These are phyloP conservation scores for Netelia melanura DNA, from an alignment of 2,888 invertebrate genomes.

Conservation along the genomic window DNA sequence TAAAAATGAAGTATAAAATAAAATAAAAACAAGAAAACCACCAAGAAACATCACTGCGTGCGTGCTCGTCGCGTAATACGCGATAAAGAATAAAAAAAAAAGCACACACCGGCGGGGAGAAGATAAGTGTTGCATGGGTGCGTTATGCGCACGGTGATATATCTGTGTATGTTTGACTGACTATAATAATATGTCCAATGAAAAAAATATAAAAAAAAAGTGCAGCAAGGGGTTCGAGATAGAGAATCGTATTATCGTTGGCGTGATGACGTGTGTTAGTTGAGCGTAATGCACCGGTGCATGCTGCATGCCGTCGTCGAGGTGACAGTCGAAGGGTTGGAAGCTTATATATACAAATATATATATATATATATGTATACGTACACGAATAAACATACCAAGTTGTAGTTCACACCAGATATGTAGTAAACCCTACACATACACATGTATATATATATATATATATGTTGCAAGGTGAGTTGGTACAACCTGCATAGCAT, in stretches of 20 bases:
- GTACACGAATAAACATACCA: background rate
- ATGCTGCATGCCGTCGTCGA: constrained; percentile 34
- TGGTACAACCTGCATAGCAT: too few species aligned
- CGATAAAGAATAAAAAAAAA: constrained; percentile 31
- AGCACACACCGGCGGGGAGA: background rate
- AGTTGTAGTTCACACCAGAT: constrained; percentile 10
- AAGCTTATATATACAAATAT: background rate
- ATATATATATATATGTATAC: background rate
- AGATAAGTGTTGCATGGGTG: constrained; percentile 33
- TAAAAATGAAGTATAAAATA: constrained; percentile 3
- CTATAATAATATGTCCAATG: constrained; percentile 50
- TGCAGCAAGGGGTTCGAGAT: constrained; percentile 30
- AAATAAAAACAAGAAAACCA: constrained; percentile 14
- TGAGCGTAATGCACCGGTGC: constrained; percentile 58
- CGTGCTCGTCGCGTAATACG: constrained; percentile 40
- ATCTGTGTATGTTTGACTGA: constrained; percentile 29
- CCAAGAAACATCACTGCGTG: constrained; percentile 24
- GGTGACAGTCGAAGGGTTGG: constrained; percentile 55
- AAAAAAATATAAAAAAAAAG: constrained; percentile 7
- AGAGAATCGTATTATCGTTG: constrained; percentile 62
- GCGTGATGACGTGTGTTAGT: constrained; percentile 66
- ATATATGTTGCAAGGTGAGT: too few species aligned
- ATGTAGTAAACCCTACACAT: too few species aligned
- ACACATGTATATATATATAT: too few species aligned
- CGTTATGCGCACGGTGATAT: constrained; percentile 3